Percentiles rank a stretch among this genome's conserved stretches.
phyloP scores from a whole-genome alignment of 2,888 invertebrate genomes.

The Melitaea athalia region DNA sequence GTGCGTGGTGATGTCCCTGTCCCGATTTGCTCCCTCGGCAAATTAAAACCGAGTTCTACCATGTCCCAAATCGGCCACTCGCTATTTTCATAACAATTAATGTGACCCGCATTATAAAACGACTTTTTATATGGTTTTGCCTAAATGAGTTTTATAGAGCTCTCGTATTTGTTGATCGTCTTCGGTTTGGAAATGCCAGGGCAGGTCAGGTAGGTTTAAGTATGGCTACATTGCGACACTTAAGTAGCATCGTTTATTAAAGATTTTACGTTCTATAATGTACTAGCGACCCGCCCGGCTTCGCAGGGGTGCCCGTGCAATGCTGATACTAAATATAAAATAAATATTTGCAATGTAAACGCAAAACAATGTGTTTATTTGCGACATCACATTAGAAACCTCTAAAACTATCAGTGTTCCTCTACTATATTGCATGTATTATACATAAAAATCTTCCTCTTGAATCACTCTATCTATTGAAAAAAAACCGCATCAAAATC shows the following conservation, averaged over 20 bases:
- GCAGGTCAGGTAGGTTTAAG: conserved; percentile 41
- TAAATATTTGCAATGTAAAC: no score
- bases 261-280: conserved; percentile 3
- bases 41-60: conserved; percentile 53
- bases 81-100: conserved; percentile 32
- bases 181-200: not conserved
- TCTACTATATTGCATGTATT: no score
- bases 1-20: conserved; percentile 70
- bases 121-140: not conserved
- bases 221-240: conserved; percentile 54
- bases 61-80: conserved; percentile 23
- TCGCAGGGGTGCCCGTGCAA: no score
- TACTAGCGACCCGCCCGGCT: no score
- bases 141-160: not conserved
- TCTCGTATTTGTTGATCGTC: not conserved
- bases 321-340: no score
- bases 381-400: no score
- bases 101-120: conserved; percentile 53
- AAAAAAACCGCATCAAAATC: no score
- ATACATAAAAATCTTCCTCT: no score
- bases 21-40: conserved; percentile 71
- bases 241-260: conserved; percentile 20
- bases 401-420: no score
- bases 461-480: no score
- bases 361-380: no score